Base-by-base conservation (phyloP, 1,140 invertebrate genomes). In the Lutraria rhynchaena region DNA sequence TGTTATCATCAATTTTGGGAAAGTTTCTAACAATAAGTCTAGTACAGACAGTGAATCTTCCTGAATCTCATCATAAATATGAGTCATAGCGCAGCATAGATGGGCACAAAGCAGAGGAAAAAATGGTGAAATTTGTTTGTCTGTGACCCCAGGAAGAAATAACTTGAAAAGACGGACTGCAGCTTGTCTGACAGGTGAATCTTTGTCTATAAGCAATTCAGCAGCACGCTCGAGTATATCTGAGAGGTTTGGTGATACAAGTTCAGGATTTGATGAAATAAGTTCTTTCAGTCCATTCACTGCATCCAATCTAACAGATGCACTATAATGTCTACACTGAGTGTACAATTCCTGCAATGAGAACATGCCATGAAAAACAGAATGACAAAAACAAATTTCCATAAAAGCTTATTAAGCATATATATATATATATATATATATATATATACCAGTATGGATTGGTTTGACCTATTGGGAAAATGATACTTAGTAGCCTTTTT, bases 51-150 rank as follows among this genome's bases (percentile, higher is more conserved):
- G 91, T 0, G 96, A 96, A 90, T 97, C 96, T 89, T 96, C 95
- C 89, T 97, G 95, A 63, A 97, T 95, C 58, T 93, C 93, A 17
- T 94, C 94, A 89, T 96, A 94, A 73, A 98, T 96, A 85, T 97
- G 96, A 13, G 96, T 97, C 96, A 97, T 97, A 0, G 96, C 95
- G 93, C 96, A 97, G 37, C 95, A 94, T 37, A 97, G 90, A 88
- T 97, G 96, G 15, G 95, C 95, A 49, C 94, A 94, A 53, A 97
- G 91, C 13, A 96, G 93, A 82, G 95, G 94, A 87, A 95, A 95
- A 88, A 96, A 96, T 19, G 96, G 96, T 19, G 86, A 63, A 2
- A 95, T 85, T 75, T 94, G 92, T 51, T 92, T 89, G 19, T 82
- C 84, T 4, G 92, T 87, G 55, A 94, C 86, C 84, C 87, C 69